Evolutionary conservation across 2,797 vertebrate species (phyloP), one percentile per base, ranked within the genome.

Genomic region (Buphagus erythrorhynchus): DNA sequence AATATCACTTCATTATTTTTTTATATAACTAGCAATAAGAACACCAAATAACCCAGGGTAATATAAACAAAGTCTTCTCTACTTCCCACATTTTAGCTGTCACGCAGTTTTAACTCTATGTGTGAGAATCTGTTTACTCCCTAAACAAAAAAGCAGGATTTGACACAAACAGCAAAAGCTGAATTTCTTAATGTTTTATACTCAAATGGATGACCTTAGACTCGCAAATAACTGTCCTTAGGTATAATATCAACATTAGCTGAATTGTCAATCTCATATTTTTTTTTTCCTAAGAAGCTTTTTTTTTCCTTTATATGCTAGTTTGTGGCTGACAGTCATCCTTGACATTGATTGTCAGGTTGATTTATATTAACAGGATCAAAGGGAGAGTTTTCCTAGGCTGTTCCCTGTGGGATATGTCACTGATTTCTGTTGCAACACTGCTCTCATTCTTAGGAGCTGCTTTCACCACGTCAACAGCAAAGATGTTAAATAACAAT

Each of bases 321-420:
- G 16, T 46, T 77, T 76, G 42, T 74, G 63, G 16, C 63, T 86
- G 71, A 91, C 76, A 95, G 72, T 86, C 81, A 91, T 83, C 35
- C 67, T 78, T 95, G 91, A 91, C 88, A 83, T 81, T 94, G 86
- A 92, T 86, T 95, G 85, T 90, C 93, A 86, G 52, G n/a, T 76
- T 92, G 83, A 92, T 94, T 95, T 97, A 59, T 93, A 75, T 66
- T 91, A 90, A 66, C 57, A 48, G 62, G 42, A 91, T 93, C 61
- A 96, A 76, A 91, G 42, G 35, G 25, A 89, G 36, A 87, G 57
- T 83, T 82, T 63, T 93, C 62, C 65, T 77, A 59, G 65, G 54
- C 80, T 73, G 29, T 81, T 94, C 80, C 74, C 79, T 38, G 38
- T 87, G 76, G 83, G 77, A 73, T 71, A 46, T 79, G 77, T 90